Evolutionary conservation across 2,888 invertebrate species (phyloP).

Genomic region (Melikaiella ostensackeni): DNA sequence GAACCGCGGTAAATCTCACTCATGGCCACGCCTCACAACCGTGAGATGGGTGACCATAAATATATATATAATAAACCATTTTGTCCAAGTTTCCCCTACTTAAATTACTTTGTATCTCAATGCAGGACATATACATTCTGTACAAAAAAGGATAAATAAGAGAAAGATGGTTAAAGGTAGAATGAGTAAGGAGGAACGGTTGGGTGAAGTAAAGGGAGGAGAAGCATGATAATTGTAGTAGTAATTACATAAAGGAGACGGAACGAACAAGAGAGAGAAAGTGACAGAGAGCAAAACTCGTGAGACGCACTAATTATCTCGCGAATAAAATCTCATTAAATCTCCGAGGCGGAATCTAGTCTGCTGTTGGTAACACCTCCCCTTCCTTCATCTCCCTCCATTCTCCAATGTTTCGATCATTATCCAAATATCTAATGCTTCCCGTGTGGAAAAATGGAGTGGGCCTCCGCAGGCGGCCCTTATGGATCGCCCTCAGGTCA

Average conservation of each 20-base stretch:
- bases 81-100: background rate
- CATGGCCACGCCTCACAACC: no score
- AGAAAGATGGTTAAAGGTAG: background rate
- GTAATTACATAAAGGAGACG: slow-evolving; percentile 63
- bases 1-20: no score
- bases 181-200: slow-evolving; percentile 36
- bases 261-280: slow-evolving; percentile 47
- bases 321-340: slow-evolving; percentile 67
- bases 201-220: slow-evolving; percentile 41
- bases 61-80: background rate
- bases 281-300: slow-evolving; percentile 56
- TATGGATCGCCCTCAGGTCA: no score
- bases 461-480: no score
- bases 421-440: background rate
- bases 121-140: background rate
- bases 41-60: no score
- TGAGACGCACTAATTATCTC: slow-evolving; percentile 69
- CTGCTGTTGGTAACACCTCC: slow-evolving; percentile 59
- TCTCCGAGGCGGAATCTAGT: slow-evolving; percentile 61
- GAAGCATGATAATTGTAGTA: slow-evolving; percentile 64
- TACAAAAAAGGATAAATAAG: background rate
- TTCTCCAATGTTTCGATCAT: background rate
- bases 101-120: slow-evolving; percentile 13
- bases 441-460: no score
- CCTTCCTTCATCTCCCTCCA: slow-evolving; percentile 30